phyloP scores from a whole-genome alignment of 2,797 vertebrate species.

The Lemur catta region DNA sequence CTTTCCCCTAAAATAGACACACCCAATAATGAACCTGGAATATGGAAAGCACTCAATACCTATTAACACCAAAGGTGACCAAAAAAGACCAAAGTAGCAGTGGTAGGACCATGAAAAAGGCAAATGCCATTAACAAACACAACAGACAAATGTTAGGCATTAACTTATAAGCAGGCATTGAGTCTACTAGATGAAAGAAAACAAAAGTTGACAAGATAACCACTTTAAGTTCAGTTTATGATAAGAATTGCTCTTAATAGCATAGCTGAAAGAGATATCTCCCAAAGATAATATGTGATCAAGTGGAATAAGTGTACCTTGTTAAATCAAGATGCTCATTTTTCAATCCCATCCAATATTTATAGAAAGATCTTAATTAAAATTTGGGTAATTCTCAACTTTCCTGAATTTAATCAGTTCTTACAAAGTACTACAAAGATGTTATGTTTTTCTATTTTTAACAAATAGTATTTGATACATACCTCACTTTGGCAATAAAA shows the following conservation, averaged over 20 bases:
- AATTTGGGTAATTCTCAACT: neutral
- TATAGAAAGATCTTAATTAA: constrained; percentile 17
- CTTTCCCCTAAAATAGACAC: neutral
- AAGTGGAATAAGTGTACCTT: neutral
- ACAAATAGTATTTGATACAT: constrained; percentile 38
- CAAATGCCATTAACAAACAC: neutral
- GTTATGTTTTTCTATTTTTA: constrained; percentile 28
- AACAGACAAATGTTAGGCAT: neutral
- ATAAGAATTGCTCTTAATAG: neutral
- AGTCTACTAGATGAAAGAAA: neutral
- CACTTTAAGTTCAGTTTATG: constrained; percentile 5
- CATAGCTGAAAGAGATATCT: neutral
- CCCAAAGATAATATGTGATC: neutral
- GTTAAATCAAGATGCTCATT: constrained; percentile 4
- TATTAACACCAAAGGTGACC: neutral
- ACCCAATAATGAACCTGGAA: neutral
- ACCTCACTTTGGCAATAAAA: constrained; percentile 47
- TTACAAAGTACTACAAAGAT: neutral
- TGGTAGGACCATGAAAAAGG: neutral
- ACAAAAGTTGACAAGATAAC: neutral
- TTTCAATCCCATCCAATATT: constrained; percentile 4
- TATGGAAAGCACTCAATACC: neutral
- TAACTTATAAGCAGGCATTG: neutral
- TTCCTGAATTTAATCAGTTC: constrained; percentile 36
- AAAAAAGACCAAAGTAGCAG: neutral